Conservation (phyloP, 2,797 vertebrate genomes). For the Vespertilio murinus region DNA sequence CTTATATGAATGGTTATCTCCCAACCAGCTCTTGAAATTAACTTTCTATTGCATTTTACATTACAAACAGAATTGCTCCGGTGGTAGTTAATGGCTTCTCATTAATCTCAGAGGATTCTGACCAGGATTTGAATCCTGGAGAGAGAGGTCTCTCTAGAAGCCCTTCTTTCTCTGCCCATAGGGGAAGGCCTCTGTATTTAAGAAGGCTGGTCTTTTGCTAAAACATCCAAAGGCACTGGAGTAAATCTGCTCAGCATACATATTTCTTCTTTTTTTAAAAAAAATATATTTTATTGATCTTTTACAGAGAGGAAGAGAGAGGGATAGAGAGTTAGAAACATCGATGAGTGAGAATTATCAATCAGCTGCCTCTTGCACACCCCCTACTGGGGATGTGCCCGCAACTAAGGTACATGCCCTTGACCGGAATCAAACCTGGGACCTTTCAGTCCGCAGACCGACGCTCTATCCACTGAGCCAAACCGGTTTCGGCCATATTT, state of each 20-base stretch:
- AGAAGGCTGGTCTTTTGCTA: neutral
- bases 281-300: no score
- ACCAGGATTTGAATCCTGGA: neutral
- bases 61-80: neutral
- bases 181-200: neutral
- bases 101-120: constrained; percentile 42
- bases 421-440: no score
- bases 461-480: no score
- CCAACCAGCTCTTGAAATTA: constrained; percentile 22
- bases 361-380: no score
- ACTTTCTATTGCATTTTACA: constrained; percentile 50
- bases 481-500: no score
- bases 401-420: no score
- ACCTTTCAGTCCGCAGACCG: no score
- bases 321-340: no score
- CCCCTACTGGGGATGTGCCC: no score
- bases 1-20: constrained; percentile 45
- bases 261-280: no score
- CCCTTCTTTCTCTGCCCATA: neutral
- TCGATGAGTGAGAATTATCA: no score
- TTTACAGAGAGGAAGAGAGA: no score
- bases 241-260: neutral
- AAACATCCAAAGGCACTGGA: neutral
- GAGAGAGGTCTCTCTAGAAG: neutral
- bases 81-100: constrained; percentile 18